phyloP scores from a whole-genome alignment of 2,797 vertebrate genomes.

The Macropus fuliginosus region DNA sequence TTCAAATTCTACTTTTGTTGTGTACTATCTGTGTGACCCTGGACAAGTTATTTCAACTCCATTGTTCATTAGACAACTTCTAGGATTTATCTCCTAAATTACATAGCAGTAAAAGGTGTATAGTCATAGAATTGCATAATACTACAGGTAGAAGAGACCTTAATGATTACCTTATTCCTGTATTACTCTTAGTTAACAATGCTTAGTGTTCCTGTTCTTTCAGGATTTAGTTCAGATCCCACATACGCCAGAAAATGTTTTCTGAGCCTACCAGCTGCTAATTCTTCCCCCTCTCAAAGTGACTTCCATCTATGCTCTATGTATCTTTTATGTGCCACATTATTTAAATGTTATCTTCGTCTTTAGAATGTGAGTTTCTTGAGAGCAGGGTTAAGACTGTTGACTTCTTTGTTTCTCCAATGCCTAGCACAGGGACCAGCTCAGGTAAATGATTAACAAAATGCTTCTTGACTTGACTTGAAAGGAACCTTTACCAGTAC shows the following conservation, averaged over 20 bases:
- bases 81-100: not conserved
- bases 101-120: not conserved
- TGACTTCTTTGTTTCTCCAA: not conserved
- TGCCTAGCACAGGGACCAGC: not conserved
- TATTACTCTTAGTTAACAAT: not conserved
- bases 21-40: not conserved
- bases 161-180: not conserved
- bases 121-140: not conserved
- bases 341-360: not conserved
- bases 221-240: not conserved
- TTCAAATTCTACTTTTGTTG: not conserved
- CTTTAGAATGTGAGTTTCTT: too few relatives aligned
- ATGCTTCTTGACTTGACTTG: not conserved
- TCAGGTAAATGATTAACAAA: not conserved
- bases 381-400: not conserved
- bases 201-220: not conserved
- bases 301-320: not conserved
- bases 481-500: not conserved
- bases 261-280: not conserved
- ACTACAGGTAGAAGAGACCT: not conserved
- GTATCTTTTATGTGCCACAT: not conserved
- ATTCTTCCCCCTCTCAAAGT: not conserved
- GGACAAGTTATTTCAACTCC: not conserved
- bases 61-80: not conserved
- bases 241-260: not conserved